Conservation (phyloP, 2,797 vertebrate species). For the Neosilurus mollespiculum region DNA sequence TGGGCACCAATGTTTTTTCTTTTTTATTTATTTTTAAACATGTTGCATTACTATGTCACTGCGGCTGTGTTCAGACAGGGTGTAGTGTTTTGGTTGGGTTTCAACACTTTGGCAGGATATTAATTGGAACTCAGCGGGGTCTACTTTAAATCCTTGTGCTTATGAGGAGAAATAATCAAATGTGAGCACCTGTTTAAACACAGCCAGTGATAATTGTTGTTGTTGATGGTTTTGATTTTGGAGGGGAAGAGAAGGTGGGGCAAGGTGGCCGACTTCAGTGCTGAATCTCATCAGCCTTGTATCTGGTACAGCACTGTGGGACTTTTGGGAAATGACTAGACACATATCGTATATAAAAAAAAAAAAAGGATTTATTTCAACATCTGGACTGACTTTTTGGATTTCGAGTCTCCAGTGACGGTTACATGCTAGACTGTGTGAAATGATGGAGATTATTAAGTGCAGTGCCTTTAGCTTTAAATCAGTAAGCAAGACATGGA, state of each 20-base stretch:
- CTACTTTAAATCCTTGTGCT: neutral
- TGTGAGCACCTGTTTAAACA: slow-evolving; percentile 20
- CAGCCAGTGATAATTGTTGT: slow-evolving; percentile 36
- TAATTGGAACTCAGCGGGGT: neutral
- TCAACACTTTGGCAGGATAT: neutral
- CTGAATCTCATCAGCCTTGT: slow-evolving; percentile 61
- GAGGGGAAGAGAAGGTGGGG: neutral
- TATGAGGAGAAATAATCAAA: neutral
- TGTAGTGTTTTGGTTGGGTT: neutral
- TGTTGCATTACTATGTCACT: slow-evolving; percentile 36
- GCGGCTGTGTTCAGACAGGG: slow-evolving; percentile 23
- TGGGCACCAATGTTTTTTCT: slow-evolving; percentile 29
- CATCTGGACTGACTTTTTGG: neutral
- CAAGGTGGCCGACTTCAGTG: slow-evolving; percentile 3
- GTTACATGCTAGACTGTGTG: slow-evolving; percentile 4
- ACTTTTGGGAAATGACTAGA: slow-evolving; percentile 40
- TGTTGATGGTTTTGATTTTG: slow-evolving; percentile 57
- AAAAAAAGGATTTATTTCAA: slow-evolving; percentile 47
- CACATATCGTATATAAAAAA: slow-evolving; percentile 60
- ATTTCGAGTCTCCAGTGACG: neutral
- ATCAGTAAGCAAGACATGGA: slow-evolving; percentile 22
- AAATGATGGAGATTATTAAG: slow-evolving; percentile 17
- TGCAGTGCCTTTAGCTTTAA: slow-evolving; percentile 39
- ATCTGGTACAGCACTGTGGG: slow-evolving; percentile 44
- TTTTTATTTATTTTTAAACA: slow-evolving; percentile 25